A percentile compares a stretch with the other conserved stretches of the same genome.
Evolutionary conservation across 2,888 invertebrate species (phyloP).

Genomic region (Eristalis pertinax): DNA sequence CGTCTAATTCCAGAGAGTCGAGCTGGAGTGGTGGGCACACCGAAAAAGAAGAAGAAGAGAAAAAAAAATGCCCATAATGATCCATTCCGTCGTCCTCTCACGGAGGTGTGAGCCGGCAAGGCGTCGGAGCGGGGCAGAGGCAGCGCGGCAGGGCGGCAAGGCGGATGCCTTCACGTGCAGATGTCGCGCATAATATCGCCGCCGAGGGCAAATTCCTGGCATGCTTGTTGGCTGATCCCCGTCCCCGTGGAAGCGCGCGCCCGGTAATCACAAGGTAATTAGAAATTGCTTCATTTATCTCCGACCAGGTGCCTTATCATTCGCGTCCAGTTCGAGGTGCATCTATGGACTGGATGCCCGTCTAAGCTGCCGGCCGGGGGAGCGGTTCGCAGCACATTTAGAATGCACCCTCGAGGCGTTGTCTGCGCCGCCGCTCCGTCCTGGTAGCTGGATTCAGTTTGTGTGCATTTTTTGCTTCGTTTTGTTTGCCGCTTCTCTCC

Average conservation of each 20-base stretch:
- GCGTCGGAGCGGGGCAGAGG: neutral
- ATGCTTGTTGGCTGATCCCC: slow-evolving; percentile 17
- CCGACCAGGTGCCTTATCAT: neutral
- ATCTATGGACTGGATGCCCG: neutral
- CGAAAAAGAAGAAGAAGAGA: neutral
- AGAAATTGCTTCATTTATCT: slow-evolving; percentile 38
- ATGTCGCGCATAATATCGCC: slow-evolving; percentile 63
- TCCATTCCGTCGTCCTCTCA: slow-evolving; percentile 43
- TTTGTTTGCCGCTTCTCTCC: neutral
- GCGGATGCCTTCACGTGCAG: slow-evolving; percentile 64
- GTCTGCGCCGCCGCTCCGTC: slow-evolving; percentile 34
- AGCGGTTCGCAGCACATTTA: slow-evolving; percentile 6
- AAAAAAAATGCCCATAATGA: slow-evolving; percentile 45
- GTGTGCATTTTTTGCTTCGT: neutral
- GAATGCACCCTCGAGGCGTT: slow-evolving; percentile 49
- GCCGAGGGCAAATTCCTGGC: slow-evolving; percentile 39
- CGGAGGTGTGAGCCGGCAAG: slow-evolving; percentile 59
- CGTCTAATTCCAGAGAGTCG: slow-evolving; percentile 39
- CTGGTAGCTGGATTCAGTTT: slow-evolving; percentile 9
- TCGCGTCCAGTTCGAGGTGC: neutral
- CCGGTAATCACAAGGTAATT: slow-evolving; percentile 31
- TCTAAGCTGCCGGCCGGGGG: neutral
- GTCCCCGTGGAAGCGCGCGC: neutral
- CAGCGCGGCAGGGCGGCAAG: slow-evolving; percentile 25
- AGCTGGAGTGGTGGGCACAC: neutral